Conservation (phyloP, 2,797 vertebrate species). For the Coendou prehensilis region DNA sequence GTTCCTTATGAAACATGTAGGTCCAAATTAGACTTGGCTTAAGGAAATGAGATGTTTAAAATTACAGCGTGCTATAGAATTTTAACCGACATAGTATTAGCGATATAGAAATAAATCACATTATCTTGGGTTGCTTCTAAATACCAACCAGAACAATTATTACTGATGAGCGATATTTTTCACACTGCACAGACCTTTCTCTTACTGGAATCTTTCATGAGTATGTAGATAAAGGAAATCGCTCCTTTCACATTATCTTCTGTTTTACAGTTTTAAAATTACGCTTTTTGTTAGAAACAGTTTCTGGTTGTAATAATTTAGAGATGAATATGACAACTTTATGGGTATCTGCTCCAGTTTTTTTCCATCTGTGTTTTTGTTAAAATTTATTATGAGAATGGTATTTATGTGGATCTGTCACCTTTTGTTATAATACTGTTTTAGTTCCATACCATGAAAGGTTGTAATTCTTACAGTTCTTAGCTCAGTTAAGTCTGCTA, state of each 20-base stretch:
- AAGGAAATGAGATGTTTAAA: slow-evolving; percentile 45
- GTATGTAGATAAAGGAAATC: not conserved
- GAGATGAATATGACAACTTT: slow-evolving; percentile 42
- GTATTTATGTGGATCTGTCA: slow-evolving; percentile 15
- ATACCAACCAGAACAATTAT: slow-evolving; percentile 17
- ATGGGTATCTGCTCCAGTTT: slow-evolving; percentile 45
- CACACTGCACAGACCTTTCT: slow-evolving; percentile 26
- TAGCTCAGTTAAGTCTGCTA: not conserved
- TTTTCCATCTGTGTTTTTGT: slow-evolving; percentile 65
- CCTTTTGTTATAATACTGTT: slow-evolving; percentile 35
- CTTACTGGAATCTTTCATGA: slow-evolving; percentile 14
- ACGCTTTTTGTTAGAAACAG: slow-evolving; percentile 50
- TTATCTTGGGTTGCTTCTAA: slow-evolving; percentile 43
- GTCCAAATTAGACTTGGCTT: slow-evolving; percentile 17
- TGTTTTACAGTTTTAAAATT: slow-evolving; percentile 67
- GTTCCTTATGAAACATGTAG: not conserved
- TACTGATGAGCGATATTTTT: slow-evolving; percentile 22
- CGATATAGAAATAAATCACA: not conserved
- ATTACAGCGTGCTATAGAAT: slow-evolving; percentile 21
- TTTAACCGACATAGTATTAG: not conserved
- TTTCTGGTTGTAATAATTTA: slow-evolving; percentile 40
- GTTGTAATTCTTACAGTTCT: slow-evolving; percentile 51
- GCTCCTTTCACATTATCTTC: slow-evolving; percentile 59
- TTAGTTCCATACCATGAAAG: not conserved
- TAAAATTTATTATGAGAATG: slow-evolving; percentile 49